A percentile compares a stretch with the other conserved stretches of the same genome.
Evolutionary conservation across 2,797 vertebrate species (phyloP).

Genomic region (Urophycis tenuis): DNA sequence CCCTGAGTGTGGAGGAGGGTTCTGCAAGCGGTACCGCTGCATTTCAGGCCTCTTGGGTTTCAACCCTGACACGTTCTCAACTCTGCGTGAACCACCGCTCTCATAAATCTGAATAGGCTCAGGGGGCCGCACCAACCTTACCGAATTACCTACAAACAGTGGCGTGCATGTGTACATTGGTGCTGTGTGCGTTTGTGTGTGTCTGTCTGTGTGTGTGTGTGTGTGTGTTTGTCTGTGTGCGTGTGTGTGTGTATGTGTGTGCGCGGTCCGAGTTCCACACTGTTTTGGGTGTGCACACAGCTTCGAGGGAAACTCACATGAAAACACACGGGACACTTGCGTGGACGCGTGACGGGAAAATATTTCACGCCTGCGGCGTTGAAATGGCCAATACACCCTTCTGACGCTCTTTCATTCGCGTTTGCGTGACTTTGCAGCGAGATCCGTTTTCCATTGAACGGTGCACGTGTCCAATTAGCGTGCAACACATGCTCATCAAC

Average conservation of each 20-base stretch:
- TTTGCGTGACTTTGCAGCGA: not conserved
- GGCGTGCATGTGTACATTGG: conserved; percentile 1
- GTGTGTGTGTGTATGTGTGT: conserved; percentile 78
- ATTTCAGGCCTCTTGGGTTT: conserved; percentile 1
- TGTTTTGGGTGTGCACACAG: too few species aligned
- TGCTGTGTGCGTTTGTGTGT: conserved; percentile 11
- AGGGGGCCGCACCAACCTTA: conserved; percentile 41
- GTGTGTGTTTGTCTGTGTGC: not conserved
- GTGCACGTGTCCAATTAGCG: too few species aligned
- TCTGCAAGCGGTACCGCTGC: conserved; percentile 28
- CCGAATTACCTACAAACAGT: conserved; percentile 38
- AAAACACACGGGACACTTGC: too few species aligned
- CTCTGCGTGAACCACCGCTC: conserved; percentile 50
- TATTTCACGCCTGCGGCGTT: not conserved
- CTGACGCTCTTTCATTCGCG: not conserved
- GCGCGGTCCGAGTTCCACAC: conserved; percentile 47
- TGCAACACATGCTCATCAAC: not conserved
- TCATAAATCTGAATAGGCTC: conserved; percentile 60
- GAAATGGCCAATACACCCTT: too few species aligned
- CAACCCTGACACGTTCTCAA: conserved; percentile 37
- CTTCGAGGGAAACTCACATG: too few species aligned
- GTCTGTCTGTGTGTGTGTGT: conserved; percentile 40
- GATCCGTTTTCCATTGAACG: too few species aligned
- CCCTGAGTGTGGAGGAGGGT: not conserved
- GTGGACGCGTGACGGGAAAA: not conserved